Base-by-base conservation (phyloP, 2,888 invertebrate species). In the Cosmorhoe ocellata region DNA sequence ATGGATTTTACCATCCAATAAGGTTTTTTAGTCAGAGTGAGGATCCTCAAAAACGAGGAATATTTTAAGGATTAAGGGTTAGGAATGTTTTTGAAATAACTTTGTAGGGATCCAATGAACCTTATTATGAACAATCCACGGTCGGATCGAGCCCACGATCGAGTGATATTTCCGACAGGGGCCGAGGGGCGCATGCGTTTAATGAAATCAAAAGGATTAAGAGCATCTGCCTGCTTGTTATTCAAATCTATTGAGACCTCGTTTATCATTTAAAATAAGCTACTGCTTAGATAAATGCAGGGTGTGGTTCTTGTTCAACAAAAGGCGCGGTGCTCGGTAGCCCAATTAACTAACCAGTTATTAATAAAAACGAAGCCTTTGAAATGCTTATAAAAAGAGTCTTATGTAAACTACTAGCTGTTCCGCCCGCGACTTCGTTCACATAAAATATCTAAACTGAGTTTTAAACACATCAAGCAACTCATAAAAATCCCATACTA, bases 201-300 rank as follows among this genome's bases (percentile, higher is more conserved):
- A 90, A 89, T 87, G 85, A 88, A 89, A 89, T 89, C 86, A 90
- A 89, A 89, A 85, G 90, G 90, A 90, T 90, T 89, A 89, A 88
- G 77, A 85, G 88, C 90, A 90, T 90, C 90, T 90, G 90, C 88
- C 86, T 83, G 80, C 82, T 90, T 90, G 86, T 89, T 90, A 89
- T 89, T 90, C 85, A 90, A 90, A 89, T 89, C 87, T 85, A 89
- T 90, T 79, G 86, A 81, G 85, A 84, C 85, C 86, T 86, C 88
- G 77, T 90, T 89, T 88, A 89, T 89, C 88, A 89, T 87, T 87
- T 85, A 76, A 85, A 87, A 88, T 84, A 90, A 88, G 87, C 88
- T 87, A 85, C 85, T 83, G 84, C 87, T 84, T 87, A 88, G 84
- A 88, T 85, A 87, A 86, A 84, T 81, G 80, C 69, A 72, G 84